Conservation (phyloP, 2,113 vertebrate species). For the Cichladusa arquata region DNA sequence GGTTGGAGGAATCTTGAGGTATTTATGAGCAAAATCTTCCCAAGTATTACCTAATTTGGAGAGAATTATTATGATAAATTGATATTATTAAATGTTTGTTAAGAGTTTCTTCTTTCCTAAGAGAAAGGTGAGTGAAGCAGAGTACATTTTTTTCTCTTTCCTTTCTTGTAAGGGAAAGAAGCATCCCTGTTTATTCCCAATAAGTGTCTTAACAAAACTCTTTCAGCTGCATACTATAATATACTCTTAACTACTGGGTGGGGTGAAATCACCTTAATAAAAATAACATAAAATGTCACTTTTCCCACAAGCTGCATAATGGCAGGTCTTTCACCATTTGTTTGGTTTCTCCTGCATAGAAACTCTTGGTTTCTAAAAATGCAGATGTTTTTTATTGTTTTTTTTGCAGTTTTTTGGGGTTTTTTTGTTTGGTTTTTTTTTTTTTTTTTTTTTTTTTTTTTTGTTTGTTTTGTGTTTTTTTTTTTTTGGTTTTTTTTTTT, state of each 20-base stretch:
- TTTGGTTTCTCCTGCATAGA: neutral
- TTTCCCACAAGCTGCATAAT: neutral
- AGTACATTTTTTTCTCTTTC: neutral
- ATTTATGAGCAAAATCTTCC: neutral
- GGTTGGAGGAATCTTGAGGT: neutral
- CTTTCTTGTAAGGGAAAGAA: neutral
- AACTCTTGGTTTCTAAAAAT: neutral
- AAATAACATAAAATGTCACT: neutral
- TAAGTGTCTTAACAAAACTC: neutral
- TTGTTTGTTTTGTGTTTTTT: neutral
- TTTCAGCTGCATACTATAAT: neutral
- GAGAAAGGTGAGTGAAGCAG: neutral
- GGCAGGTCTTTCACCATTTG: neutral
- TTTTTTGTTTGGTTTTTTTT: no score
- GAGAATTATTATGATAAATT: neutral
- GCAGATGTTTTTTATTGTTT: neutral
- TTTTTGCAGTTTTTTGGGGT: no score
- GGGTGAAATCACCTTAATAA: neutral
- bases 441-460: neutral
- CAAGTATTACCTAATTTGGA: neutral
- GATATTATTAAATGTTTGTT: neutral
- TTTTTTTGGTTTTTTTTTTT: no score
- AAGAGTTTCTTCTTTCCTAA: neutral
- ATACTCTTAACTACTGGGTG: neutral
- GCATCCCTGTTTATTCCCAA: neutral